Conservation (phyloP, 1,140 invertebrate species). For the Temnothorax curvispinosus region DNA sequence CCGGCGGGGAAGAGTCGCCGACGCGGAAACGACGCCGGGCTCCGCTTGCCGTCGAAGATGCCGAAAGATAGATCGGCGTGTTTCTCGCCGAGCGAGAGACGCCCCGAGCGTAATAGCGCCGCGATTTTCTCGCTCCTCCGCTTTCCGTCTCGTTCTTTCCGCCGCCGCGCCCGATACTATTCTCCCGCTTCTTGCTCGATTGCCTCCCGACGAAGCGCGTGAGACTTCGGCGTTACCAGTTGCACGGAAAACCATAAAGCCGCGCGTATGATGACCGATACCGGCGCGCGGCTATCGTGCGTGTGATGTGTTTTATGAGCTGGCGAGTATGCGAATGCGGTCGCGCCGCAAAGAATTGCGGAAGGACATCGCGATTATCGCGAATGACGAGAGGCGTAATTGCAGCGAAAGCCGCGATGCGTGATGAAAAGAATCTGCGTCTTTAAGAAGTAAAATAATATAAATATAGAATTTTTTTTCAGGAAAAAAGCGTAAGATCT, state of each 20-base stretch:
- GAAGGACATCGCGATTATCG: slow-evolving; percentile 18
- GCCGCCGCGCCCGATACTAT: slow-evolving; percentile 3
- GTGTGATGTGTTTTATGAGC: slow-evolving; percentile 76
- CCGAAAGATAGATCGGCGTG: slow-evolving; percentile 63
- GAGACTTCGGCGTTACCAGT: slow-evolving; percentile 21
- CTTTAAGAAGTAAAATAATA: neutral
- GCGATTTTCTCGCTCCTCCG: slow-evolving; percentile 57
- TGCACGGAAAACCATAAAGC: slow-evolving; percentile 74
- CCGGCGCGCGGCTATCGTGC: slow-evolving; percentile 67
- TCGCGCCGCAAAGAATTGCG: slow-evolving; percentile 42
- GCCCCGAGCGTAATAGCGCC: slow-evolving; percentile 68
- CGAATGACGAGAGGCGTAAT: neutral
- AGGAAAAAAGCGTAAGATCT: neutral
- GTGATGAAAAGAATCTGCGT: neutral
- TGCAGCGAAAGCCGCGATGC: neutral
- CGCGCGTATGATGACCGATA: slow-evolving; percentile 77
- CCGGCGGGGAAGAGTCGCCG: slow-evolving; percentile 34
- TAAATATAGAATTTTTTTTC: neutral
- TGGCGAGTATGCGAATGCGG: slow-evolving; percentile 66
- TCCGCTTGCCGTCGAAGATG: slow-evolving; percentile 27
- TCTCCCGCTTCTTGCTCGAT: slow-evolving; percentile 37
- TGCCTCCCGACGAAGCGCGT: slow-evolving; percentile 6
- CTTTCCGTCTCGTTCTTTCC: slow-evolving; percentile 48
- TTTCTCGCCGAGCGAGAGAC: slow-evolving; percentile 41
- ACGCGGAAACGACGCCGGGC: slow-evolving; percentile 61